Base-by-base conservation (phyloP, 2,888 invertebrate genomes). In the Xanthorhoe spadicearia region DNA sequence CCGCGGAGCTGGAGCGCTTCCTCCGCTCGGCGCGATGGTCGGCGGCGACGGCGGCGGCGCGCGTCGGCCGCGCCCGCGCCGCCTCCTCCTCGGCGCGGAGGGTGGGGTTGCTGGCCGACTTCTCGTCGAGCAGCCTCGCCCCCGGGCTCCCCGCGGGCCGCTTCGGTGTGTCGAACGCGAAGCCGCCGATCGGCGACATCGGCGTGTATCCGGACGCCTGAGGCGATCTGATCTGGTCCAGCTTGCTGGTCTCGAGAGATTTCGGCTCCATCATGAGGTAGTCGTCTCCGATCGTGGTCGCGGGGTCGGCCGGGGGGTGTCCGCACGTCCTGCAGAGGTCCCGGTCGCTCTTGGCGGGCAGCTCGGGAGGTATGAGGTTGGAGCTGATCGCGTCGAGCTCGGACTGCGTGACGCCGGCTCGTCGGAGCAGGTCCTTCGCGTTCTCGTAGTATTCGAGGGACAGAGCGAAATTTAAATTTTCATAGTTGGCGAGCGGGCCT, bases 361-460 rank as follows among this genome's bases (percentile, higher is more conserved):
- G 81, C 1, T 86, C 83, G 35, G 78, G 75, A 64, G 87, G 79
- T 70, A 82, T 77, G 67, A 88, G 73, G 64, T 88, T 88, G 19
- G 84, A 83, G 68, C 89, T 81, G 43, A 90, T 83, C 0, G 89
- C 91, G 64, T 94, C 89, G 7, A 94, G 77, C 74, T 94, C 94
- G n/a, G 86, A 83, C 69, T 92, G 92, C 6, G 94, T 93, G 0
- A 95, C 92, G 2, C 94, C 94, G 0, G 94, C 94, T 77, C 92
- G 94, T 51, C 93, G 88, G 32, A 95, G 78, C 53, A 96, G 83
- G 77, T 96, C 96, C 77, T 95, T 95, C 54, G 96, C 96, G 82
- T 97, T 97, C 84, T 97, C 97, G 80, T 97, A 97, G 71, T 96
- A 94, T 77, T 96, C 95, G 32, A 97, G 86, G 0, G 96, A 96